Evolutionary conservation across 2,797 vertebrate genomes (phyloP).

Genomic region (Paguma larvata): DNA sequence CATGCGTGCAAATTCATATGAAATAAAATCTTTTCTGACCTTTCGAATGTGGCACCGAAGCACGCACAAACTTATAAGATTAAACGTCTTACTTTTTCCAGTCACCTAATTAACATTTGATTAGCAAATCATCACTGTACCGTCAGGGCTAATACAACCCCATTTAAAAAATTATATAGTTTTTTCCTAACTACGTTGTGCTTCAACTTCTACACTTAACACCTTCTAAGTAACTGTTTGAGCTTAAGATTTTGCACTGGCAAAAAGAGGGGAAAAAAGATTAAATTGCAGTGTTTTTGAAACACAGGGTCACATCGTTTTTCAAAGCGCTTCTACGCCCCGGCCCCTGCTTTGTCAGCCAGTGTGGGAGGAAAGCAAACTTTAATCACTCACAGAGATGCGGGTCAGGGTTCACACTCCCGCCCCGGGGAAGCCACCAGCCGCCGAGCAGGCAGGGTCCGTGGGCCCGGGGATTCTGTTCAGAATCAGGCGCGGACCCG

Average conservation of each 20-base stretch:
- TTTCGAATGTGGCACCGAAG: not conserved
- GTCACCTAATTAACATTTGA: not conserved
- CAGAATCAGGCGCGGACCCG: not conserved
- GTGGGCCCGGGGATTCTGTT: not conserved
- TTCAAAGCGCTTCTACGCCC: not conserved
- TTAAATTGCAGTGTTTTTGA: not conserved
- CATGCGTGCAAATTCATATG: not conserved
- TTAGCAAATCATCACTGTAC: not conserved
- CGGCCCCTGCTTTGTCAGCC: not conserved
- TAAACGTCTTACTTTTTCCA: not conserved
- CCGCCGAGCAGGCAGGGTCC: not conserved
- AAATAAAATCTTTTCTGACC: constrained; percentile 19
- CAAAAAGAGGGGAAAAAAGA: not conserved
- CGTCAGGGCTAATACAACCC: too few relatives aligned
- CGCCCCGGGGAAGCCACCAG: not conserved
- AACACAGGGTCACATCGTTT: not conserved
- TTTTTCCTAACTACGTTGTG: not conserved
- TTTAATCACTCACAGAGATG: constrained; percentile 24
- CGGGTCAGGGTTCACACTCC: constrained; percentile 74
- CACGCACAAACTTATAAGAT: not conserved
- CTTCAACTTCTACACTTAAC: not conserved
- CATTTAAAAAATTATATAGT: not conserved
- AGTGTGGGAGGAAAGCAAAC: constrained; percentile 53
- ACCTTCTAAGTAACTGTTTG: not conserved
- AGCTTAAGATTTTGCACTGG: not conserved